Evolutionary conservation across 2,113 vertebrate species (phyloP), one percentile per base, ranked within the genome.

Genomic region (Illadopsis cleaveri): DNA sequence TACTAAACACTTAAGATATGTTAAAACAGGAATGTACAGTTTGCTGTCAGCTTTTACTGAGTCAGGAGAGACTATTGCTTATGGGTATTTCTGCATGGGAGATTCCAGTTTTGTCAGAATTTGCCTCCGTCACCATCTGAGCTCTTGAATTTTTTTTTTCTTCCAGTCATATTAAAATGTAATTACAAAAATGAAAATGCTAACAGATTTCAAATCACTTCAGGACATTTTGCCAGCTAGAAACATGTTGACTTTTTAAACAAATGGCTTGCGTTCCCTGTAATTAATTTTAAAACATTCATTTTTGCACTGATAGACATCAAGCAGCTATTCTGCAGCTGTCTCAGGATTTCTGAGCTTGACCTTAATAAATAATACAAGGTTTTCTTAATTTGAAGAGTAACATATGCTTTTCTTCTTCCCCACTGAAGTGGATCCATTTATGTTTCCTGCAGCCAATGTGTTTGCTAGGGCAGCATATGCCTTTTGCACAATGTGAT

Each of bases 241-340:
- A 82, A 95, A 77, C 31, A 77, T 56, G 44, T 87, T 91, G 82
- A 57, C 72, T 95, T 93, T 89, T 93, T 69, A 89, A 95, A 89
- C 50, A 86, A 96, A 95, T 70, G 62, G 13, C 85, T 95, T 82
- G 12, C 77, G 85, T 86, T 94, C 66, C 62, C 79, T 76, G 51
- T 94, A 95, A 95, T 94, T 95, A 94, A 90, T 89, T 90, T 92
- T 51, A 68, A 93, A 86, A 88, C 35, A 92, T 91, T 85, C 25
- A 60, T 92, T 92, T 95, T 86, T 80, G 23, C 56, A 64, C 45
- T 95, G 93, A 90, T 58, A 90, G 57, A 68, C 1, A 50, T 86
- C 75, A 88, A 92, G 56, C 38, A 76, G 51, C 76, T 70, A 75
- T 90, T 93, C 51, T 89, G 70, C 91, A 89, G 79, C 88, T 94